Evolutionary conservation across 2,888 invertebrate genomes (phyloP).

Genomic region (Capitulum mitella): DNA sequence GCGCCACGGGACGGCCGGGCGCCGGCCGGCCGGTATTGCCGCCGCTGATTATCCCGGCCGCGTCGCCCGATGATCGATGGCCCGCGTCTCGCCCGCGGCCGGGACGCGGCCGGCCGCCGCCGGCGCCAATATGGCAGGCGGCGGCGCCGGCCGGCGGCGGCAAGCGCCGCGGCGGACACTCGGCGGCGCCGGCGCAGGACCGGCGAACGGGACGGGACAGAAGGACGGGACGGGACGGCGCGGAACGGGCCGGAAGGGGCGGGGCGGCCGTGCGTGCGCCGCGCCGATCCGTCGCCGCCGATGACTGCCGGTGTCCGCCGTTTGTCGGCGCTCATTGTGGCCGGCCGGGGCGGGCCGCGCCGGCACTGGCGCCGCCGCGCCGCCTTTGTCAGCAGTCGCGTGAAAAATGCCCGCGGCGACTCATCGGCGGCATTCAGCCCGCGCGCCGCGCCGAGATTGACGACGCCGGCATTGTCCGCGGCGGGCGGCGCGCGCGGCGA

Average conservation of each 20-base stretch:
- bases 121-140: not conserved
- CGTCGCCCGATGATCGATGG: too few species aligned
- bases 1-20: too few species aligned
- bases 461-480: constrained; percentile 3
- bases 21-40: too few species aligned
- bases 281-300: not conserved
- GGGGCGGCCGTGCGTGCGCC: not conserved
- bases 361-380: not conserved
- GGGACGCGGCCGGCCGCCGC: not conserved
- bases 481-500: not conserved
- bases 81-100: too few species aligned
- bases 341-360: not conserved
- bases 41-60: too few species aligned
- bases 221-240: not conserved
- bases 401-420: constrained; percentile 1
- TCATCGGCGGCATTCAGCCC: not conserved
- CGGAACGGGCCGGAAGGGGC: too few species aligned
- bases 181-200: not conserved
- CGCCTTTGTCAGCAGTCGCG: not conserved
- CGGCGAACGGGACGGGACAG: too few species aligned
- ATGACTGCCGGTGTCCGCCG: not conserved
- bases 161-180: not conserved
- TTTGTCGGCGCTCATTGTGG: not conserved
- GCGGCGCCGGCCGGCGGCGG: not conserved
- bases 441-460: constrained; percentile 8